These are phyloP conservation scores for Bufotes viridis DNA, from an alignment of 2,797 vertebrate genomes.

Conservation along the genomic window DNA sequence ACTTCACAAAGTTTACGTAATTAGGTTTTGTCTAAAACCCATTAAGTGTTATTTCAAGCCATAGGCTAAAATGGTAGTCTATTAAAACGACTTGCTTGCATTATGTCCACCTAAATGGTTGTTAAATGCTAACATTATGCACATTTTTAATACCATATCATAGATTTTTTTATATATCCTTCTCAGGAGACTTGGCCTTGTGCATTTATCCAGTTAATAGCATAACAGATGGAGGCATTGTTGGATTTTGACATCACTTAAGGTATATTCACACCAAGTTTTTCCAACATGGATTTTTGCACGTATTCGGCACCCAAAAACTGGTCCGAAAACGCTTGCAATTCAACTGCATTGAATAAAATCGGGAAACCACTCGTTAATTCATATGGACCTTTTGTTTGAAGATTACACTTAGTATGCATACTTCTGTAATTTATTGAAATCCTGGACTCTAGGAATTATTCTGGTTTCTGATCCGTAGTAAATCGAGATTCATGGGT, in stretches of 20 bases:
- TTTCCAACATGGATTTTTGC: no score
- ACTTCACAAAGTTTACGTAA: slow-evolving; percentile 16
- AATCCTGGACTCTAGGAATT: not conserved
- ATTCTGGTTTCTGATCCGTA: not conserved
- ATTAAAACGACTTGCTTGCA: slow-evolving; percentile 43
- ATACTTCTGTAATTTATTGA: no score
- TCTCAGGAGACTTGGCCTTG: slow-evolving; percentile 29
- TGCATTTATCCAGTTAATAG: slow-evolving; percentile 15
- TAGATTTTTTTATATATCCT: slow-evolving; percentile 51
- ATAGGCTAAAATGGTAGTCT: slow-evolving; percentile 48
- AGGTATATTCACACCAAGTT: no score
- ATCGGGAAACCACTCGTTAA: no score
- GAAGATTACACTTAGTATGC: no score
- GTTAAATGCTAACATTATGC: slow-evolving; percentile 45
- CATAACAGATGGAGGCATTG: not conserved
- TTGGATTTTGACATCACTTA: not conserved
- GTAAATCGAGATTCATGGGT: not conserved
- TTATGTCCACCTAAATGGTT: slow-evolving; percentile 37
- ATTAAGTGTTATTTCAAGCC: slow-evolving; percentile 42
- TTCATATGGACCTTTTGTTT: no score
- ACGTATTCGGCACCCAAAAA: no score
- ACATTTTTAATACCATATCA: slow-evolving; percentile 40
- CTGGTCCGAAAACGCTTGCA: no score
- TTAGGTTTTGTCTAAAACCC: slow-evolving; percentile 52
- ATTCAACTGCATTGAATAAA: no score